These are phyloP conservation scores for Mormyrus hasselquistii DNA, from an alignment of 2,797 vertebrate species.

Conservation along the genomic window DNA sequence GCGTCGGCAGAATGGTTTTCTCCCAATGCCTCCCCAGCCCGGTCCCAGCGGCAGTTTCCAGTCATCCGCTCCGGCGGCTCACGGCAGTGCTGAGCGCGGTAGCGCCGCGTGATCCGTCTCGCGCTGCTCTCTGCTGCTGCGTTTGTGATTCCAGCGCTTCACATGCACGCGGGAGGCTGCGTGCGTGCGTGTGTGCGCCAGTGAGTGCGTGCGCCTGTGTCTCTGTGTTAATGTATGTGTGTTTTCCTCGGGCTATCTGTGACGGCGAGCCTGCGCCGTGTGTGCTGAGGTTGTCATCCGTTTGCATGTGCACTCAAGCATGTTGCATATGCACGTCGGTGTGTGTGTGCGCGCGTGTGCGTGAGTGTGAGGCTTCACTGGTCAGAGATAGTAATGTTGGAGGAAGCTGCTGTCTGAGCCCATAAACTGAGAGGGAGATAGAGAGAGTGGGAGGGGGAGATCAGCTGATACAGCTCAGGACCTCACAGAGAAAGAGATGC, in stretches of 20 bases:
- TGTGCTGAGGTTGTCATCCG: not conserved
- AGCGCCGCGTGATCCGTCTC: slow-evolving; percentile 9
- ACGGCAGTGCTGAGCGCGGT: slow-evolving; percentile 44
- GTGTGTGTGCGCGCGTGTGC: slow-evolving; percentile 39
- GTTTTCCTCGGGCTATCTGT: slow-evolving; percentile 35
- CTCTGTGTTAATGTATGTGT: slow-evolving; percentile 27
- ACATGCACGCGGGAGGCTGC: slow-evolving; percentile 41
- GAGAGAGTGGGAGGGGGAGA: slow-evolving; percentile 39
- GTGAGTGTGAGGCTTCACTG: slow-evolving; percentile 45
- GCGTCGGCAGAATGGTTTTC: slow-evolving; percentile 30
- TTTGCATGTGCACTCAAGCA: slow-evolving; percentile 11
- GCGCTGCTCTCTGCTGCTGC: slow-evolving; percentile 53
- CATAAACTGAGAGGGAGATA: slow-evolving; percentile 43
- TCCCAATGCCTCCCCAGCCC: slow-evolving; percentile 1
- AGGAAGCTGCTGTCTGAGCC: slow-evolving; percentile 57
- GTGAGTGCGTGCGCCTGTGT: slow-evolving; percentile 22
- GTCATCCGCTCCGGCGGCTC: slow-evolving; percentile 45
- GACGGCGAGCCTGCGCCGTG: slow-evolving; percentile 21
- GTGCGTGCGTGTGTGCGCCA: slow-evolving; percentile 39
- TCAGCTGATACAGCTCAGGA: slow-evolving; percentile 53
- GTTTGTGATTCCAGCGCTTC: slow-evolving; percentile 59
- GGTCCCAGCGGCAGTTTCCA: slow-evolving; percentile 12
- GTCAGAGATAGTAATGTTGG: slow-evolving; percentile 69
- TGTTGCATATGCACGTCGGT: slow-evolving; percentile 21
- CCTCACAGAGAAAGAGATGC: slow-evolving; percentile 55